phyloP scores from a whole-genome alignment of 1,140 invertebrate species.

The Drosophila varians region DNA sequence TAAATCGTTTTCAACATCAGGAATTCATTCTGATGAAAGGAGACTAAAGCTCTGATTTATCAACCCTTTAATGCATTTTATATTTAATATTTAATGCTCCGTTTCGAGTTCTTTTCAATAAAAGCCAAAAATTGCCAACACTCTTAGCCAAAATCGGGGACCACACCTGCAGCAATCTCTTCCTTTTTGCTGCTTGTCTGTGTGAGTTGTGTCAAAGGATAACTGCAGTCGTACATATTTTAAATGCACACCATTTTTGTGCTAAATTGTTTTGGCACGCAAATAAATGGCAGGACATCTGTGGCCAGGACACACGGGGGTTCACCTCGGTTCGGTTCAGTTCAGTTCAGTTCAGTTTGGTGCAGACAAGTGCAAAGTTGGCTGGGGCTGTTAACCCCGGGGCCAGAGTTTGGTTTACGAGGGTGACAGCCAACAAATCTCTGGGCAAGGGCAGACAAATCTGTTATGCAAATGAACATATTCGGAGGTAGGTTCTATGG shows the following conservation, averaged over 20 bases:
- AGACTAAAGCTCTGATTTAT: too few relatives aligned
- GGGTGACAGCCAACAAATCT: slow-evolving; percentile 75
- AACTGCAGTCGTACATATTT: slow-evolving; percentile 78
- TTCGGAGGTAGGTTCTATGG: slow-evolving; percentile 1
- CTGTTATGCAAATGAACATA: slow-evolving; percentile 45
- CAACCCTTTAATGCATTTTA: too few relatives aligned
- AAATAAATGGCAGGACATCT: slow-evolving; percentile 76
- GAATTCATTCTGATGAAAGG: too few relatives aligned
- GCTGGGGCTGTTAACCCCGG: slow-evolving; percentile 64
- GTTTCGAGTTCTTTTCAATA: too few relatives aligned
- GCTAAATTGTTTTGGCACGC: slow-evolving; percentile 82
- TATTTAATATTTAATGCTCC: neutral
- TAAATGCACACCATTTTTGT: slow-evolving; percentile 78
- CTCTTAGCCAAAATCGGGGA: neutral
- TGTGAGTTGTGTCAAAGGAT: slow-evolving; percentile 70
- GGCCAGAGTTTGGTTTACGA: slow-evolving; percentile 34
- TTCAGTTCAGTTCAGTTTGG: neutral
- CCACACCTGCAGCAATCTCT: slow-evolving; percentile 39
- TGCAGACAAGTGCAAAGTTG: slow-evolving; percentile 58
- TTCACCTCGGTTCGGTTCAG: slow-evolving; percentile 13
- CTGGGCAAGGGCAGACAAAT: slow-evolving; percentile 65
- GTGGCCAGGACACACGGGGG: slow-evolving; percentile 28
- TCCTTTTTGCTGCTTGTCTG: slow-evolving; percentile 5
- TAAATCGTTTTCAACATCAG: too few relatives aligned
- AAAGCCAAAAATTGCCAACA: neutral